These are phyloP conservation scores for Heliconius sara DNA, from an alignment of 2,888 invertebrate genomes.

Conservation along the genomic window DNA sequence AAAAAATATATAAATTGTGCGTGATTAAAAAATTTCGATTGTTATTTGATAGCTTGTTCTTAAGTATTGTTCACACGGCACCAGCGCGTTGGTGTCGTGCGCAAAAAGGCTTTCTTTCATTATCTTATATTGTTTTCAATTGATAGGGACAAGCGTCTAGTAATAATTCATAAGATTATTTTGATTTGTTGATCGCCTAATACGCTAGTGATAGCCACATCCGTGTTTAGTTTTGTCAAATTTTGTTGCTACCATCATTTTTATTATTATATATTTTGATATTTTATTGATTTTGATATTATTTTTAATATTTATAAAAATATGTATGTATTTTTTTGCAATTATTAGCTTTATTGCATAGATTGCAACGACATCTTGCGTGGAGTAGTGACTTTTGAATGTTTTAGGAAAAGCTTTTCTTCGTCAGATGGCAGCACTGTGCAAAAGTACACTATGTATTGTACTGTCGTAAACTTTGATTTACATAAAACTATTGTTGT, in stretches of 20 bases:
- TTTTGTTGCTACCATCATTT: neutral
- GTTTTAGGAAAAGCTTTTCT: neutral
- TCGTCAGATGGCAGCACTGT: conserved; percentile 60
- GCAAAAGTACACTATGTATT: neutral
- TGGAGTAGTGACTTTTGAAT: conserved; percentile 40
- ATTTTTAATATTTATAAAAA: neutral
- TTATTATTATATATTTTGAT: neutral
- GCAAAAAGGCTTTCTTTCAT: conserved; percentile 61
- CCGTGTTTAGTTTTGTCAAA: neutral
- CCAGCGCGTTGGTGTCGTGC: conserved; percentile 55
- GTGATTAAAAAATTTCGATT: neutral
- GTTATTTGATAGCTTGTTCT: conserved; percentile 56
- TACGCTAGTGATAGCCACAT: conserved; percentile 19
- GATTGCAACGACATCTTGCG: conserved; percentile 42
- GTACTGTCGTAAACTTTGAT: no score
- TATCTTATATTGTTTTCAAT: conserved; percentile 46
- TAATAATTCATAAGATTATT: conserved; percentile 13
- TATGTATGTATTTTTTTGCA: neutral
- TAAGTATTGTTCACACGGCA: conserved; percentile 71
- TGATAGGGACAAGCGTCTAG: conserved; percentile 34
- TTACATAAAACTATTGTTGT: no score
- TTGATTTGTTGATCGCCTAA: conserved; percentile 20
- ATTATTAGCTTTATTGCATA: neutral
- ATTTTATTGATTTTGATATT: neutral
- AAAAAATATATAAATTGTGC: neutral